These are phyloP conservation scores for Onchidella celtica DNA, from an alignment of 2,888 invertebrate genomes.

Conservation along the genomic window DNA sequence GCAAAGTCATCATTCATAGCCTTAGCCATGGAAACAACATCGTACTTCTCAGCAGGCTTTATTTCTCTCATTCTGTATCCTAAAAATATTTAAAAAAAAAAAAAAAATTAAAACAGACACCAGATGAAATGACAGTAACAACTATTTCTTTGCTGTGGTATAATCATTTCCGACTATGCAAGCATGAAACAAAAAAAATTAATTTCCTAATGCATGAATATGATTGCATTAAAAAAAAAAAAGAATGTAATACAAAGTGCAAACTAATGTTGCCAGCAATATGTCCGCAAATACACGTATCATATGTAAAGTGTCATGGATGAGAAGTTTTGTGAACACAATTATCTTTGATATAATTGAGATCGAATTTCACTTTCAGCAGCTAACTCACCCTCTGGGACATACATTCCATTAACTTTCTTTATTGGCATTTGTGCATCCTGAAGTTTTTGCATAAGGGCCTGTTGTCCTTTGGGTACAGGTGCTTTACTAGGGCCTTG, in stretches of 20 bases:
- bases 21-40: slow-evolving; percentile 79
- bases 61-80: slow-evolving; percentile 77
- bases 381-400: slow-evolving; percentile 66
- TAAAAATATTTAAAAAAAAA: slow-evolving; percentile 47
- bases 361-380: not conserved
- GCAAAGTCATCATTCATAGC: slow-evolving; percentile 81
- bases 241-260: no score
- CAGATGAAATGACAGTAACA: not conserved
- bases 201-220: no score
- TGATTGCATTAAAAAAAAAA: no score
- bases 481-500: slow-evolving; percentile 23
- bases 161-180: no score
- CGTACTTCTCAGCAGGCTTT: slow-evolving; percentile 79
- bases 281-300: not conserved
- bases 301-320: not conserved
- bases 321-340: no score
- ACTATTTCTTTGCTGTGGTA: no score
- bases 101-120: not conserved
- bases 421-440: slow-evolving; percentile 59
- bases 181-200: not conserved
- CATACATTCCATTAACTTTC: slow-evolving; percentile 67
- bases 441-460: slow-evolving; percentile 44
- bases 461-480: slow-evolving; percentile 39
- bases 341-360: no score
- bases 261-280: no score